Percentiles rank a stretch among this genome's conserved stretches.
Evolutionary conservation across 2,888 invertebrate genomes (phyloP).

Genomic region (Acanthosepion lycidas): DNA sequence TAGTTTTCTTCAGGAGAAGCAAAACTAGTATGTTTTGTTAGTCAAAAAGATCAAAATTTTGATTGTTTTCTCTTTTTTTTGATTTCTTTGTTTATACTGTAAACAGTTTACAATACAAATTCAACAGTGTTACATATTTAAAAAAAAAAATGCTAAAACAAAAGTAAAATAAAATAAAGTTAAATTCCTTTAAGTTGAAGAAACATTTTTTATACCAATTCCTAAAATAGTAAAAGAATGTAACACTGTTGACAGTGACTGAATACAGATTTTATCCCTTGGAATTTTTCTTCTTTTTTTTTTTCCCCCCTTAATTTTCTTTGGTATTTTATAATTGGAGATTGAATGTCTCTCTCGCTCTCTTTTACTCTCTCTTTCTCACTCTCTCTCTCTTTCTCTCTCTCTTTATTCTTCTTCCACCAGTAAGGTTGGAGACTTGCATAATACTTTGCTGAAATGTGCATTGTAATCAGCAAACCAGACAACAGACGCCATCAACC

Average conservation of each 20-base stretch:
- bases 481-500: constrained; percentile 62
- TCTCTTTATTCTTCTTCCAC: neutral
- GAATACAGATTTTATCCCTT: neutral
- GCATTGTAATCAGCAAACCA: constrained; percentile 54
- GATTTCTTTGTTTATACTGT: neutral
- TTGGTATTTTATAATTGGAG: neutral
- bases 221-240: neutral
- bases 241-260: neutral
- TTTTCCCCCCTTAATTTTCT: neutral
- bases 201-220: neutral
- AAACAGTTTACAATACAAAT: neutral
- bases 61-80: neutral
- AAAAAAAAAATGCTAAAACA: no score
- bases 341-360: neutral
- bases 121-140: neutral
- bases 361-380: no score
- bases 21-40: neutral
- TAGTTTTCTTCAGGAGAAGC: neutral
- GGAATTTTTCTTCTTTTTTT: neutral
- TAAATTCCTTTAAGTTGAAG: neutral
- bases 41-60: neutral
- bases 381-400: no score
- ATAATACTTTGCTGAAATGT: neutral
- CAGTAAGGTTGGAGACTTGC: neutral
- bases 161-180: neutral